Percentiles rank a stretch among this genome's conserved stretches.
Evolutionary conservation across 64 coral and sea anemone genomes (phyloP).

Genomic region (Catalaphyllia jardinei): DNA sequence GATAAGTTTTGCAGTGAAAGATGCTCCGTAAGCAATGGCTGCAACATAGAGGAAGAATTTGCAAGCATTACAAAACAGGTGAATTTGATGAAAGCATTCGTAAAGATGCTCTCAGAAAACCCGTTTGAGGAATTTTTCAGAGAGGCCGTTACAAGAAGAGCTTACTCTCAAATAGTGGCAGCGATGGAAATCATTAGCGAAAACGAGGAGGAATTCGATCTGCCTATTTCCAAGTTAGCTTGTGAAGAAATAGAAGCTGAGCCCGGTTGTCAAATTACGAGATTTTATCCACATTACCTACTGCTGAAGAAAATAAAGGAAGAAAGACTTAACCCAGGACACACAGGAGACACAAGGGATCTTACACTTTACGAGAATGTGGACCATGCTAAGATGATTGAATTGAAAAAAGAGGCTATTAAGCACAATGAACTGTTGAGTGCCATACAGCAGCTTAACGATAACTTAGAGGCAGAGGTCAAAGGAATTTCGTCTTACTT

Average conservation of each 20-base stretch:
- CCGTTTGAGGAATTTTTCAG: constrained; percentile 24
- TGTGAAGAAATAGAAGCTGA: constrained; percentile 24
- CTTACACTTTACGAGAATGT: neutral
- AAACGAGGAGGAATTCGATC: neutral
- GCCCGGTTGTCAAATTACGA: constrained; percentile 8
- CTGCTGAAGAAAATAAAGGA: constrained; percentile 40
- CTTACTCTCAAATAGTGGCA: constrained; percentile 25
- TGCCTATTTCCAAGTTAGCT: neutral
- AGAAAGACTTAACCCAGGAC: neutral
- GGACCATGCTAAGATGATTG: constrained; percentile 1
- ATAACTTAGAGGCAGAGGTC: constrained; percentile 40
- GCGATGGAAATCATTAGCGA: constrained; percentile 35
- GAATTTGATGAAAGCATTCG: constrained; percentile 9
- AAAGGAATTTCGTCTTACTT: constrained; percentile 55
- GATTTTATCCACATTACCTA: constrained; percentile 30
- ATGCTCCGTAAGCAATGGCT: constrained; percentile 6
- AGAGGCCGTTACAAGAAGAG: constrained; percentile 6
- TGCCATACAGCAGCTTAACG: constrained; percentile 15
- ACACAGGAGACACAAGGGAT: neutral
- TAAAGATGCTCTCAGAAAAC: neutral
- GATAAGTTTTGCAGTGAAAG: constrained; percentile 34
- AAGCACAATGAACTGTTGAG: constrained; percentile 42
- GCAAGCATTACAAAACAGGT: constrained; percentile 42
- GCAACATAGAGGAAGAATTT: constrained; percentile 10
- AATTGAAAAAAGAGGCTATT: constrained; percentile 25